Conservation (phyloP, 2,888 invertebrate species). For the Drosophila helvetica region DNA sequence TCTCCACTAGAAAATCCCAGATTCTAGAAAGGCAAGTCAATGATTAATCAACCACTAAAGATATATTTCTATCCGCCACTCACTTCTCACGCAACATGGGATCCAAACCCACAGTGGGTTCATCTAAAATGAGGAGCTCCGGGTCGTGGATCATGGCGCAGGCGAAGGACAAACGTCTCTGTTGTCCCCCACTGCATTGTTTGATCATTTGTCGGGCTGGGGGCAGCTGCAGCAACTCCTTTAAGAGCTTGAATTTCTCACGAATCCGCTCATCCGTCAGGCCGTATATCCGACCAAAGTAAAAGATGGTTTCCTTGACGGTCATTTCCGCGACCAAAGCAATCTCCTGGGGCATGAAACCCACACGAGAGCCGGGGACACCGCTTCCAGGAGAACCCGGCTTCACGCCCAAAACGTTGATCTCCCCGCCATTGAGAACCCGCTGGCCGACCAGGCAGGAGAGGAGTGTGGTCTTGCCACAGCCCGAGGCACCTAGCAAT, state of each 20-base stretch:
- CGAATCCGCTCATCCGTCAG: constrained; percentile 87
- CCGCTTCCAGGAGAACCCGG: constrained; percentile 88
- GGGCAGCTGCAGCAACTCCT: constrained; percentile 90
- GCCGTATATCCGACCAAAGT: constrained; percentile 94
- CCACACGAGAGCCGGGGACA: constrained; percentile 89
- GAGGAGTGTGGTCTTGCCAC: constrained; percentile 94
- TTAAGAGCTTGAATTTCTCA: constrained; percentile 88
- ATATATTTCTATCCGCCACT: constrained; percentile 27
- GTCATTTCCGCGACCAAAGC: constrained; percentile 92
- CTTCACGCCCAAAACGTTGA: constrained; percentile 90
- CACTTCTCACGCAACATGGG: constrained; percentile 93
- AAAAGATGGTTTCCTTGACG: constrained; percentile 92
- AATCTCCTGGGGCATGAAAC: constrained; percentile 96
- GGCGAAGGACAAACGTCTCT: constrained; percentile 94
- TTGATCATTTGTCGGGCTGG: constrained; percentile 87
- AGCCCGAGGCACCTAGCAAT: constrained; percentile 94
- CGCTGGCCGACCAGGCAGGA: constrained; percentile 93
- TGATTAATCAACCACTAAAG: not conserved
- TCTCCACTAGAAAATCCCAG: constrained; percentile 92
- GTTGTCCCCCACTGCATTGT: constrained; percentile 94
- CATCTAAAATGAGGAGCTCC: constrained; percentile 94
- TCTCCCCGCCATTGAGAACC: constrained; percentile 88
- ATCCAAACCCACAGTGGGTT: constrained; percentile 97
- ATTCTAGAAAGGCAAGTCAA: constrained; percentile 86
- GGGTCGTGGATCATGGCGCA: constrained; percentile 95